Evolutionary conservation across 2,888 invertebrate genomes (phyloP).

Genomic region (Fissipunctia ypsillon): DNA sequence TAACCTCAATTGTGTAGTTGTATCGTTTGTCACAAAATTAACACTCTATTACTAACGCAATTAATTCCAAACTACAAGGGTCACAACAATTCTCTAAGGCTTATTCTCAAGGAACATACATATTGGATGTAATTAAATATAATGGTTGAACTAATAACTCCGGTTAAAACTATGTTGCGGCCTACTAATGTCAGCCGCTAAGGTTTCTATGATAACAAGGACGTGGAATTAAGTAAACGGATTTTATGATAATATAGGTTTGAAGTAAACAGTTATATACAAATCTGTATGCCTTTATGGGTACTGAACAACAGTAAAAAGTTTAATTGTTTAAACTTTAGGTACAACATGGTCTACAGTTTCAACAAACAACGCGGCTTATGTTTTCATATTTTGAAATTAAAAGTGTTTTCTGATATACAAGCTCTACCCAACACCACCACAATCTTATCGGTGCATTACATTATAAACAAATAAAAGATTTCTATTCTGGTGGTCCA

Average conservation of each 20-base stretch:
- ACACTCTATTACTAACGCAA: neutral
- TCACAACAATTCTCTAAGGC: slow-evolving; percentile 5
- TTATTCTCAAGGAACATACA: slow-evolving; percentile 7
- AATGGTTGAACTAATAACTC: slow-evolving; percentile 44
- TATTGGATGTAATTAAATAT: slow-evolving; percentile 33
- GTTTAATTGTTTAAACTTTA: neutral
- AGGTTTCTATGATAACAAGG: slow-evolving; percentile 25
- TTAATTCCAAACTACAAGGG: neutral
- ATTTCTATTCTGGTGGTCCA: too few relatives aligned
- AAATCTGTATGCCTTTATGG: neutral
- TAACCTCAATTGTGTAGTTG: too few relatives aligned
- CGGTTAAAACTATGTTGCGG: slow-evolving; percentile 14
- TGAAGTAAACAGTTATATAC: neutral
- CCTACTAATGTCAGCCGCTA: slow-evolving; percentile 44
- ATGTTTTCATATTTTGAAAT: neutral
- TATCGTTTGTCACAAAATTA: too few relatives aligned
- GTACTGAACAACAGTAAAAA: neutral
- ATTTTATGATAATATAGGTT: slow-evolving; percentile 18
- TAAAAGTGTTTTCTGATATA: neutral
- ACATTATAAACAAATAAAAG: too few relatives aligned
- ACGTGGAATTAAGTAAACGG: slow-evolving; percentile 7
- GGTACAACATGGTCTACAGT: neutral
- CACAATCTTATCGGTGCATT: too few relatives aligned
- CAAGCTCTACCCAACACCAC: neutral
- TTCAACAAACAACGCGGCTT: neutral